Conservation (phyloP, 2,888 invertebrate genomes). For the Saturnia pavonia region DNA sequence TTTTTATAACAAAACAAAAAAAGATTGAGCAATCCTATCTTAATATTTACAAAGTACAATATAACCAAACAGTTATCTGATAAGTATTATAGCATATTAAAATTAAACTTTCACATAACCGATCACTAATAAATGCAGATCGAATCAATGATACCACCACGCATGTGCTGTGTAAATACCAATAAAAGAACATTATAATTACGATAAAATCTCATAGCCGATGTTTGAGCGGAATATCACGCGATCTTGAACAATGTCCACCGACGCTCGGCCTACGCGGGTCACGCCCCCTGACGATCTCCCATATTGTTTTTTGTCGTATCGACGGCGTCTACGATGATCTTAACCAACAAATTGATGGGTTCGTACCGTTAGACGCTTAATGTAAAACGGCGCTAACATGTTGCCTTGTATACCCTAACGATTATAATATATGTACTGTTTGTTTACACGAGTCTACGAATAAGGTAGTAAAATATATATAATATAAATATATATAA, state of each 20-base stretch:
- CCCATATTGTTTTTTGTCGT: conserved; percentile 39
- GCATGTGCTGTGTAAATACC: conserved; percentile 67
- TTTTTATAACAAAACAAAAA: conserved; percentile 11
- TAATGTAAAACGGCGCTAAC: conserved; percentile 7
- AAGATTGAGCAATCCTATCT: conserved; percentile 10
- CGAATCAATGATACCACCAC: conserved; percentile 42
- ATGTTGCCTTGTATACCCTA: conserved; percentile 6
- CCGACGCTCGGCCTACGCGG: conserved; percentile 72
- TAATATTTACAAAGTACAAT: conserved; percentile 10
- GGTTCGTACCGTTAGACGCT: conserved; percentile 13
- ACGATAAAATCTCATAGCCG: conserved; percentile 70
- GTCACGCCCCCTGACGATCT: conserved; percentile 65
- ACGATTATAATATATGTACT: background rate
- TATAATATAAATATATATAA: background rate
- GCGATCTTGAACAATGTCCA: conserved; percentile 73
- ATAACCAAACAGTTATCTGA: conserved; percentile 6
- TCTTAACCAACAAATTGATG: conserved; percentile 14
- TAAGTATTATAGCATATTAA: conserved; percentile 10
- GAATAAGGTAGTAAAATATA: background rate
- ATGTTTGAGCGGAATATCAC: conserved; percentile 69
- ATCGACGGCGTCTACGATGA: conserved; percentile 16
- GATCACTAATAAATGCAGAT: conserved; percentile 18
- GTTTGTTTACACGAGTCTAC: background rate
- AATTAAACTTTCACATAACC: conserved; percentile 15
- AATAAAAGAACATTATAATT: conserved; percentile 78